phyloP scores from a whole-genome alignment of 2,797 vertebrate genomes.

The Sternotherus odoratus region DNA sequence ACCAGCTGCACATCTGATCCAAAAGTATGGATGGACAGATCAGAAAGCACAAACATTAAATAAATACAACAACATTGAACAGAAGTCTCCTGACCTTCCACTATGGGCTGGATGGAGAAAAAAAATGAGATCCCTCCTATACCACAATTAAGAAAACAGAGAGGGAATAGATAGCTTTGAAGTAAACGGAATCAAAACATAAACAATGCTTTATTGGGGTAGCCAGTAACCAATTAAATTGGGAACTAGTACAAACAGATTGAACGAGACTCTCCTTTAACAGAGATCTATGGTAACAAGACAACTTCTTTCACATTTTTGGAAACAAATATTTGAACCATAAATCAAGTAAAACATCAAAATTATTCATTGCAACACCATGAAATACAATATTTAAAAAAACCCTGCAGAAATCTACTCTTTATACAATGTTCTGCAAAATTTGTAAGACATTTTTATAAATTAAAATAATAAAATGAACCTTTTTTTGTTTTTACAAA shows the following conservation, averaged over 20 bases:
- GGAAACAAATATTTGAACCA: conserved; percentile 73
- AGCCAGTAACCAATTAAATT: conserved; percentile 78
- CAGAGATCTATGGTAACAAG: conserved; percentile 78
- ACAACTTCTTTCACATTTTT: conserved; percentile 73
- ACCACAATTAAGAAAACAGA: conserved; percentile 43
- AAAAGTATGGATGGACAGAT: neutral
- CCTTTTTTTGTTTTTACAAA: conserved; percentile 56
- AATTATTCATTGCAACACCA: conserved; percentile 72
- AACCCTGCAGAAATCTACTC: conserved; percentile 75
- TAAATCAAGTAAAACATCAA: conserved; percentile 67
- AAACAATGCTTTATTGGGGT: conserved; percentile 78
- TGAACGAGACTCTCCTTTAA: conserved; percentile 81
- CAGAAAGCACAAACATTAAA: neutral
- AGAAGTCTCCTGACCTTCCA: conserved; percentile 36
- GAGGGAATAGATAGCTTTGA: conserved; percentile 35
- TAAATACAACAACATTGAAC: conserved; percentile 39
- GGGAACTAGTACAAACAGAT: conserved; percentile 72
- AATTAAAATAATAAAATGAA: conserved; percentile 78
- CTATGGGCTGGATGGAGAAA: conserved; percentile 54
- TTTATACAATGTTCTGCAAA: conserved; percentile 71
- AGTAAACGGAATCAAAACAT: conserved; percentile 67
- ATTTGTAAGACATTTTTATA: conserved; percentile 76
- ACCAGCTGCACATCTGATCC: neutral
- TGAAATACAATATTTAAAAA: conserved; percentile 74
- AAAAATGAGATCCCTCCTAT: conserved; percentile 3